Conservation (phyloP, 2,113 vertebrate species). For the Ammodramus savannarum region DNA sequence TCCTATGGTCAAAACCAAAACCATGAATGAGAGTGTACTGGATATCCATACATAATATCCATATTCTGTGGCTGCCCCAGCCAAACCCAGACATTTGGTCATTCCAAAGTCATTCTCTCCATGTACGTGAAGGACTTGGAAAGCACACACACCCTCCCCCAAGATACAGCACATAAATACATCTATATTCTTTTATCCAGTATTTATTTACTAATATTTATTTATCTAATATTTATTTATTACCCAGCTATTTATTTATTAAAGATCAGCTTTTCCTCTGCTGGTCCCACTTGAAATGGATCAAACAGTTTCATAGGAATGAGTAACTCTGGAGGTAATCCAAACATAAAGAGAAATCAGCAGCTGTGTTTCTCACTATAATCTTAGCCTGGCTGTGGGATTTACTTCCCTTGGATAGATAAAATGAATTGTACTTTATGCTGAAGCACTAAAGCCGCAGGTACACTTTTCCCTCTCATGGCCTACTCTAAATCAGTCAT, state of each 20-base stretch:
- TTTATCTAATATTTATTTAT: not conserved
- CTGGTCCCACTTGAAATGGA: not conserved
- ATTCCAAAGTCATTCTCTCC: not conserved
- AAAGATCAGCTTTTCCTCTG: not conserved
- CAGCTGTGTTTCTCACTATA: not conserved
- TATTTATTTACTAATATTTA: not conserved
- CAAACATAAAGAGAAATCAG: not conserved
- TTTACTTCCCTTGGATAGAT: not conserved
- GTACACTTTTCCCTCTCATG: not conserved
- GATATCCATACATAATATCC: too few relatives aligned
- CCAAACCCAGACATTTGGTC: not conserved
- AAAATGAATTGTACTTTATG: not conserved
- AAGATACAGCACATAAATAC: not conserved
- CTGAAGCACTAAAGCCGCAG: not conserved
- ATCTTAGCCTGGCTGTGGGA: not conserved
- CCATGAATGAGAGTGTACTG: not conserved
- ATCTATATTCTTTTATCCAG: not conserved
- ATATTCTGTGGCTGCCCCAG: not conserved
- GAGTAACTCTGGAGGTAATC: not conserved
- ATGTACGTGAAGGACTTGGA: fast-evolving
- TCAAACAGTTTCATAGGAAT: not conserved
- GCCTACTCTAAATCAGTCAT: not conserved
- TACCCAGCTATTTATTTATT: not conserved
- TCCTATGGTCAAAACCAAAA: not conserved
- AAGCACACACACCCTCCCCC: not conserved